phyloP scores from a whole-genome alignment of 1,140 invertebrate species.

The Heliothis virescens region DNA sequence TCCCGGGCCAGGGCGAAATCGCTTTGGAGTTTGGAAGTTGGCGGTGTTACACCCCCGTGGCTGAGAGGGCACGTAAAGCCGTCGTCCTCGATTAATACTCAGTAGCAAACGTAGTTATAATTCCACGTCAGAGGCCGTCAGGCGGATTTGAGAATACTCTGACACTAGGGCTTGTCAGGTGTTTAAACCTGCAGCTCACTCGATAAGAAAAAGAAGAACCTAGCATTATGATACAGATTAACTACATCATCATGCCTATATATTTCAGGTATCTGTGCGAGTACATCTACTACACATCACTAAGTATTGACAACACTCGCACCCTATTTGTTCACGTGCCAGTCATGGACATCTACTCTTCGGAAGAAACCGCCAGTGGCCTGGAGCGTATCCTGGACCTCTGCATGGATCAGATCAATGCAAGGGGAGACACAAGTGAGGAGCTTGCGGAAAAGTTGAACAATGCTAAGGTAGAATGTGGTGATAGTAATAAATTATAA shows the following conservation, averaged over 20 bases:
- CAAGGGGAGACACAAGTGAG: constrained; percentile 52
- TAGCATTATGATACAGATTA: neutral
- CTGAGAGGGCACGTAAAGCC: too few relatives aligned
- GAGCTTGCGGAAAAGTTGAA: constrained; percentile 58
- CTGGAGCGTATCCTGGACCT: constrained; percentile 86
- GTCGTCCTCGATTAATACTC: too few relatives aligned
- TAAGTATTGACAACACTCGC: constrained; percentile 85
- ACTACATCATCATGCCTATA: neutral
- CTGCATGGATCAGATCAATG: constrained; percentile 72
- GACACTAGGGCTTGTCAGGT: too few relatives aligned
- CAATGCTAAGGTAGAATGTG: constrained; percentile 38
- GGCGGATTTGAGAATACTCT: too few relatives aligned
- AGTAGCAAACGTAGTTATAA: too few relatives aligned
- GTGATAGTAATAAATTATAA: constrained; percentile 1
- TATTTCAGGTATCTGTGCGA: constrained; percentile 89
- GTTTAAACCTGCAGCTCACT: too few relatives aligned
- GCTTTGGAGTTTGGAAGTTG: too few relatives aligned
- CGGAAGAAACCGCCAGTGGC: constrained; percentile 85
- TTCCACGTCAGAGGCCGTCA: too few relatives aligned
- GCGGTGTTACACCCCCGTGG: too few relatives aligned
- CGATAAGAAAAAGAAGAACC: too few relatives aligned
- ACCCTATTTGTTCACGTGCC: constrained; percentile 90
- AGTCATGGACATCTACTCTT: constrained; percentile 83
- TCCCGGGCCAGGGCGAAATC: too few relatives aligned
- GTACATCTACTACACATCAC: constrained; percentile 89